Evolutionary conservation across 2,888 invertebrate species (phyloP).

Genomic region (Aporophyla lueneburgensis): DNA sequence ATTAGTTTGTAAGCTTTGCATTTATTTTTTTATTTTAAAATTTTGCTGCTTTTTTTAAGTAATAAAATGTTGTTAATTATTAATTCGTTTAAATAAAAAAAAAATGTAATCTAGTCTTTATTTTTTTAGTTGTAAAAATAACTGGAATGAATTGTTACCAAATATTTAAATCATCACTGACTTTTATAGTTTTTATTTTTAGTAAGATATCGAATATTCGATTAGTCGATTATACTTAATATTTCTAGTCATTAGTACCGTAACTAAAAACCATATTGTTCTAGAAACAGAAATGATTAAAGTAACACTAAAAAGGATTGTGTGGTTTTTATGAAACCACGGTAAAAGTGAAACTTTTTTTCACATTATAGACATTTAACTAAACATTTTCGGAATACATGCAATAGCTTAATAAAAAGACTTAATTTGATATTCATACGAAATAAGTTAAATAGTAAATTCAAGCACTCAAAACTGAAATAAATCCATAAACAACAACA

Average conservation of each 20-base stretch:
- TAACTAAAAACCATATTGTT: conserved; percentile 5
- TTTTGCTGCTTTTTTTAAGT: conserved; percentile 44
- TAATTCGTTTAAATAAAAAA: conserved; percentile 2
- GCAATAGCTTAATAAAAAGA: too few species aligned
- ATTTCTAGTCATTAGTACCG: conserved; percentile 22
- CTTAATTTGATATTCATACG: too few species aligned
- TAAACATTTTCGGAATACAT: too few species aligned
- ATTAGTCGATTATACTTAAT: conserved; percentile 40
- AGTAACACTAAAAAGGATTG: not conserved
- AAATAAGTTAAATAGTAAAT: too few species aligned
- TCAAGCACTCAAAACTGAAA: too few species aligned
- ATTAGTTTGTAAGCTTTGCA: conserved; percentile 66
- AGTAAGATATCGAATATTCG: conserved; percentile 19
- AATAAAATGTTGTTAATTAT: not conserved
- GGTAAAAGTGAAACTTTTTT: too few species aligned
- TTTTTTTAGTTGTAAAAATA: conserved; percentile 1
- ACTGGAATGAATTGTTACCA: conserved; percentile 12
- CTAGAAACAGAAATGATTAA: conserved; percentile 10
- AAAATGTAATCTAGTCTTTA: conserved; percentile 1
- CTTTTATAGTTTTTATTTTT: conserved; percentile 11
- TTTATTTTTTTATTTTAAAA: conserved; percentile 58
- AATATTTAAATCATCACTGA: not conserved
- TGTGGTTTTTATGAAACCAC: too few species aligned
- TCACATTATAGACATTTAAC: too few species aligned
- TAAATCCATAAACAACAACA: too few species aligned